Evolutionary conservation across 2,113 vertebrate species (phyloP).

Genomic region (Alces alces): DNA sequence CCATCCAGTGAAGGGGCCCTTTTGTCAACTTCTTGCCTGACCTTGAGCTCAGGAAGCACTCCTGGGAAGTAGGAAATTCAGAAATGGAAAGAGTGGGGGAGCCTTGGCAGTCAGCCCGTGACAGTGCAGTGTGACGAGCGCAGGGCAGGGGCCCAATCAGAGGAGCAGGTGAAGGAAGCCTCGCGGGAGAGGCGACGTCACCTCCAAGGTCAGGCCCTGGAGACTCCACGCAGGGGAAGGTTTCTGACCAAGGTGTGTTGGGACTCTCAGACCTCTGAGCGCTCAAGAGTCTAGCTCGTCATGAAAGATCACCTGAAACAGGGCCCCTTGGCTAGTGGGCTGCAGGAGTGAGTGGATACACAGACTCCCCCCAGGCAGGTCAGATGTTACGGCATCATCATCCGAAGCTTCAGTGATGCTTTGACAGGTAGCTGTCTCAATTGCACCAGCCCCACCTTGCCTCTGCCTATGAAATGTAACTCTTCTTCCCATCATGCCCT

Average conservation of each 20-base stretch:
- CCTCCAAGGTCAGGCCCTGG: not conserved
- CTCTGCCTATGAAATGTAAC: not conserved
- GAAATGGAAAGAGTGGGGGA: not conserved
- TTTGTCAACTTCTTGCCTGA: not conserved
- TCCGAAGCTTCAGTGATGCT: not conserved
- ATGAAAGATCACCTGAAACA: not conserved
- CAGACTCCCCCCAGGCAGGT: not conserved
- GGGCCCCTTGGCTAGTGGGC: not conserved
- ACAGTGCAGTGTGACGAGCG: accelerated
- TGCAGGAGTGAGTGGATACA: not conserved
- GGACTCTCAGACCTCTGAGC: not conserved
- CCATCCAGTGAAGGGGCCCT: not conserved
- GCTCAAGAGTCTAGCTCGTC: accelerated
- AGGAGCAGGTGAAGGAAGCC: not conserved
- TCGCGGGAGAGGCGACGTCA: not conserved
- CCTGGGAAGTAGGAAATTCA: not conserved
- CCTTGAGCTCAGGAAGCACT: not conserved
- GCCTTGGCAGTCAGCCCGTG: not conserved
- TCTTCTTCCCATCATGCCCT: not conserved
- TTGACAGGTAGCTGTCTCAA: not conserved
- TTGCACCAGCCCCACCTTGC: not conserved
- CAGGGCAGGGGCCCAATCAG: not conserved
- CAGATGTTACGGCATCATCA: not conserved
- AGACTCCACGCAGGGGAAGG: not conserved
- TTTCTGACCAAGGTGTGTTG: not conserved